Evolutionary conservation across 2,797 vertebrate genomes (phyloP).

Genomic region (Molothrus aeneus): DNA sequence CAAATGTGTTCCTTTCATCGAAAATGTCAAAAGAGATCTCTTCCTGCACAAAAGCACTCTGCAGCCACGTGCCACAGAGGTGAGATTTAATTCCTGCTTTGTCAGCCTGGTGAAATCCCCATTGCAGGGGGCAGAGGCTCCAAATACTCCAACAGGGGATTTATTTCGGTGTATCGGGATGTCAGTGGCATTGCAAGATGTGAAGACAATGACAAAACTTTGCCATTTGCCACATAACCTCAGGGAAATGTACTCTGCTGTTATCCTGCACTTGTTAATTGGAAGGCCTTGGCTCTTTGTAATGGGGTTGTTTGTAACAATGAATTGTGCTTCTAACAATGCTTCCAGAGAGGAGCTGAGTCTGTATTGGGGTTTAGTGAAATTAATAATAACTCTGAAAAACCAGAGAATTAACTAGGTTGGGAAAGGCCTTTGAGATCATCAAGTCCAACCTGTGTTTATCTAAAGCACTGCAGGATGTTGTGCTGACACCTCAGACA

Average conservation of each 20-base stretch:
- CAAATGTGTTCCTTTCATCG: background rate
- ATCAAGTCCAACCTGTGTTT: fast-evolving
- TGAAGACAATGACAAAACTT: background rate
- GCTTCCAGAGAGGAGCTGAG: background rate
- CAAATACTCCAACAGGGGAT: background rate
- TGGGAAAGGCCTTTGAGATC: background rate
- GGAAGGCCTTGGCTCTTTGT: background rate
- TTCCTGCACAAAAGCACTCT: background rate
- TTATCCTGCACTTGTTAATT: background rate
- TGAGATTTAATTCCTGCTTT: background rate
- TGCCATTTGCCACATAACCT: background rate
- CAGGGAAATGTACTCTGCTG: background rate
- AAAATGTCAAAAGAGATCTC: background rate
- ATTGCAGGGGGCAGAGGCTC: background rate
- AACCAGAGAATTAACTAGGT: background rate
- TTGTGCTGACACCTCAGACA: background rate
- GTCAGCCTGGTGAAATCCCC: slow-evolving; percentile 42
- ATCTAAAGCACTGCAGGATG: background rate
- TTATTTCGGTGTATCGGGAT: background rate
- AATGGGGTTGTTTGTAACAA: background rate
- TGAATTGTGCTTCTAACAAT: background rate
- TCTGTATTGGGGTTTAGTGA: background rate
- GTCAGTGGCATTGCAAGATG: background rate
- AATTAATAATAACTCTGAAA: background rate
- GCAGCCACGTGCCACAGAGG: background rate